These are phyloP conservation scores for Tamandua tetradactyla DNA, from an alignment of 2,797 vertebrate species.

Conservation along the genomic window DNA sequence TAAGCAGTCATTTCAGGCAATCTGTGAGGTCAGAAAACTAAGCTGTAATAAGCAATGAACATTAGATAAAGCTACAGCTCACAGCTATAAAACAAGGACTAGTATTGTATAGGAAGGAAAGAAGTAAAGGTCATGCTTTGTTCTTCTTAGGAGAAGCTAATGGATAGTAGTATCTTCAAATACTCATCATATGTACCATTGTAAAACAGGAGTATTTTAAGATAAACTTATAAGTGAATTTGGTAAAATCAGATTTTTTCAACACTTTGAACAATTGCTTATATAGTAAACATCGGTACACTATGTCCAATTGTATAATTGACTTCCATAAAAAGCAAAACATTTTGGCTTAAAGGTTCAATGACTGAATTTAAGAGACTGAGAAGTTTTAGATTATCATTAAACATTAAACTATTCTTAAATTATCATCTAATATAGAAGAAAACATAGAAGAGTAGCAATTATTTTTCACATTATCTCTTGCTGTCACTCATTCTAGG, in stretches of 20 bases:
- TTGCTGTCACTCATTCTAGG: neutral
- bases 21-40: slow-evolving; percentile 2
- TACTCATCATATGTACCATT: neutral
- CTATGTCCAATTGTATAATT: neutral
- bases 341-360: neutral
- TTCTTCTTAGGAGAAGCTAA: neutral
- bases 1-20: neutral
- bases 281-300: neutral
- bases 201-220: neutral
- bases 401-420: neutral
- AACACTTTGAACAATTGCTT: neutral
- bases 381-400: too few relatives aligned
- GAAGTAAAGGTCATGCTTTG: neutral
- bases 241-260: neutral
- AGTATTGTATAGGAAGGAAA: neutral
- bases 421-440: neutral
- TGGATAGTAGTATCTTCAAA: neutral
- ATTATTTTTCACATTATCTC: neutral
- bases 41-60: neutral
- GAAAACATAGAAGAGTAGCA: neutral
- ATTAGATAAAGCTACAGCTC: slow-evolving; percentile 19
- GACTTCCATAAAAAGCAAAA: neutral
- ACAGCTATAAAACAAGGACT: slow-evolving; percentile 6
- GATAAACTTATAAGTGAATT: neutral
- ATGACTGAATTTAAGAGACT: neutral